Evolutionary conservation across 2,888 invertebrate genomes (phyloP), one percentile per base, ranked within the genome.

Genomic region (Xestoiulus laeticollis): DNA sequence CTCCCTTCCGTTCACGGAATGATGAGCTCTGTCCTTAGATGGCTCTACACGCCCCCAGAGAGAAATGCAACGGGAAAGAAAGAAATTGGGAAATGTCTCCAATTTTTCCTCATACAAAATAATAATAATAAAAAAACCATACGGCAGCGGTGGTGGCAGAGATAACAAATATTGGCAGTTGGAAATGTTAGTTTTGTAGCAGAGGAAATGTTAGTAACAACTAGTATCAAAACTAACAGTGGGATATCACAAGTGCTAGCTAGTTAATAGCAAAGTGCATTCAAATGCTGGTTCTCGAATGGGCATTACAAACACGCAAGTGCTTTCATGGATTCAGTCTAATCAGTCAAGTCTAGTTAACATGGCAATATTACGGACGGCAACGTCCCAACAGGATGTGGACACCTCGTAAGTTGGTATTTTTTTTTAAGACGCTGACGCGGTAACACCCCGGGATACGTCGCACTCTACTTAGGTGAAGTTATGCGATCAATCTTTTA

Each of bases 61-160:
- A 38, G 87, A 87, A 89, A 83, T 87, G 87, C 19, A 88, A 87
- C 53, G 88, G 53, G 12, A 88, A 84, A 84, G 84, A 84, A 84
- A 84, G 84, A 84, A 68, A 84, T 84, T 85, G 53, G 86, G 44
- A 85, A 44, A 85, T 48, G 53, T 38, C 32, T 85, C 53, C 86
- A 85, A 30, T 48, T 30, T 44, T 85, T 44, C 26, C 53, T 84
- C 84, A 84, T 43, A 84, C 33, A 84, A 84, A 33, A 84, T 33
- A 84, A 83, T 26, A n/a, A n/a, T n/a, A n/a, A n/a, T n/a, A 83
- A 82, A 68, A 68, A 26, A 68, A 68, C 68, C 68, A 68, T 68
- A 68, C 68, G 22, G 68, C 26, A 68, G 68, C 68, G 68, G 68
- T 8, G 68, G 68, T 26, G 68, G 68, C 68, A 22, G 68, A 68